Percentiles rank a stretch among this genome's conserved stretches.
These are phyloP conservation scores for Anguilla megastoma DNA, from an alignment of 2,797 vertebrate species.

Conservation along the genomic window DNA sequence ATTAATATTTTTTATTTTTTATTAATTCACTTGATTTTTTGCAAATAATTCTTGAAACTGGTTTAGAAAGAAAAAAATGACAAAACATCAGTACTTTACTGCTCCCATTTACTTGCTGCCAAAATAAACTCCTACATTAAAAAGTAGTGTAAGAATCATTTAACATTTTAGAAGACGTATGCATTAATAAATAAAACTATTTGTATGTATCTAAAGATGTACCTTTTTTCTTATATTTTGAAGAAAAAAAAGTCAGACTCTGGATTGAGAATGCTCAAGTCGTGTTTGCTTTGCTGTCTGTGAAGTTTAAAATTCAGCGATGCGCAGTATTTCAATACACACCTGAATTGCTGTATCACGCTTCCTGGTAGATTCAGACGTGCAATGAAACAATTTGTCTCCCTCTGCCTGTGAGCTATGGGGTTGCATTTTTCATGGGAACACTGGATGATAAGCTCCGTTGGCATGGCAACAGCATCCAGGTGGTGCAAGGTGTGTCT, in stretches of 20 bases:
- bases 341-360: slow-evolving; percentile 20
- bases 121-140: slow-evolving; percentile 28
- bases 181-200: slow-evolving; percentile 60
- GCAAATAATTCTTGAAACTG: slow-evolving; percentile 61
- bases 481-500: slow-evolving; percentile 64
- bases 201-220: slow-evolving; percentile 70
- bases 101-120: slow-evolving; percentile 23
- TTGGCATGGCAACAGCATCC: slow-evolving; percentile 67
- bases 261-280: slow-evolving; percentile 27
- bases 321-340: slow-evolving; percentile 24
- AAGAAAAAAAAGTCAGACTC: slow-evolving; percentile 50
- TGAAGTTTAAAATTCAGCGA: slow-evolving; percentile 44
- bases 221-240: slow-evolving; percentile 54
- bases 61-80: slow-evolving; percentile 45
- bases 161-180: slow-evolving; percentile 64
- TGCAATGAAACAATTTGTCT: slow-evolving; percentile 44
- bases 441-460: slow-evolving; percentile 52
- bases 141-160: slow-evolving; percentile 42
- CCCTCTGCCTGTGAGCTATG: slow-evolving; percentile 51
- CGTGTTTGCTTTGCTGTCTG: slow-evolving; percentile 51
- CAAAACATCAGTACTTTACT: neutral
- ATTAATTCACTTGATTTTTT: slow-evolving; percentile 65
- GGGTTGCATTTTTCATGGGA: slow-evolving; percentile 46
- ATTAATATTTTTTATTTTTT: slow-evolving; percentile 66
- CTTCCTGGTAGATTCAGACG: slow-evolving; percentile 14